Conservation (phyloP, 2,113 vertebrate genomes). For the Xenotilapia caudafasciata region DNA sequence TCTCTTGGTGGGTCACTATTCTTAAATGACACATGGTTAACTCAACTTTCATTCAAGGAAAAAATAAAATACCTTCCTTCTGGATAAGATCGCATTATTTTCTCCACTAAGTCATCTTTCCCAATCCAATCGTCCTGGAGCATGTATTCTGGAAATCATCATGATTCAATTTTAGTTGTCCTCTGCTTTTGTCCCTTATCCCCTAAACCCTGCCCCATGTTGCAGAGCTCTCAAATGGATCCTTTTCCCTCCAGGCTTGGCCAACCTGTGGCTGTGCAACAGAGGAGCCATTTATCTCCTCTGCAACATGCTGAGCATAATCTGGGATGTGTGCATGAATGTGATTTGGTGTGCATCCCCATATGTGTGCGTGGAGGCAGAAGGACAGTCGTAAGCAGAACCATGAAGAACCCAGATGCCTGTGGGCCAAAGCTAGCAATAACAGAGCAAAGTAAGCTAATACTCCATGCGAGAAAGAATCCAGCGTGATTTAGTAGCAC, state of each 20-base stretch:
- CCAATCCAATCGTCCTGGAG: neutral
- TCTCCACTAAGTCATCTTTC: neutral
- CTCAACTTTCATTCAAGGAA: neutral
- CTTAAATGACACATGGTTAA: neutral
- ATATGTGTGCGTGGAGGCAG: neutral
- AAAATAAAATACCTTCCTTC: neutral
- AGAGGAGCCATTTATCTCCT: conserved; percentile 59
- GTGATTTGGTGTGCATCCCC: conserved; percentile 13
- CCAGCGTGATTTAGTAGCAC: conserved; percentile 53
- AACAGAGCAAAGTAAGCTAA: conserved; percentile 43
- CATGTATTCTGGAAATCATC: conserved; percentile 8
- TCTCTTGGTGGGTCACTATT: neutral
- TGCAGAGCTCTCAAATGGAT: conserved; percentile 47
- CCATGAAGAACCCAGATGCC: conserved; percentile 30
- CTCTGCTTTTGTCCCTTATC: conserved; percentile 32
- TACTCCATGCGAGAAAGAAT: conserved; percentile 36
- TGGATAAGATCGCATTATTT: neutral
- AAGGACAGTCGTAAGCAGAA: conserved; percentile 40
- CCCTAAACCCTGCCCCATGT: conserved; percentile 29
- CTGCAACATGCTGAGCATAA: conserved; percentile 58
- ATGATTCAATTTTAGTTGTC: conserved; percentile 25
- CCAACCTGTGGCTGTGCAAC: conserved; percentile 54
- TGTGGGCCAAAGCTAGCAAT: conserved; percentile 33
- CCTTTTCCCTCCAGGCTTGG: conserved; percentile 43
- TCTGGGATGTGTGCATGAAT: conserved; percentile 32